Conservation (phyloP, 2,888 invertebrate genomes). For the Pheosia gnoma region DNA sequence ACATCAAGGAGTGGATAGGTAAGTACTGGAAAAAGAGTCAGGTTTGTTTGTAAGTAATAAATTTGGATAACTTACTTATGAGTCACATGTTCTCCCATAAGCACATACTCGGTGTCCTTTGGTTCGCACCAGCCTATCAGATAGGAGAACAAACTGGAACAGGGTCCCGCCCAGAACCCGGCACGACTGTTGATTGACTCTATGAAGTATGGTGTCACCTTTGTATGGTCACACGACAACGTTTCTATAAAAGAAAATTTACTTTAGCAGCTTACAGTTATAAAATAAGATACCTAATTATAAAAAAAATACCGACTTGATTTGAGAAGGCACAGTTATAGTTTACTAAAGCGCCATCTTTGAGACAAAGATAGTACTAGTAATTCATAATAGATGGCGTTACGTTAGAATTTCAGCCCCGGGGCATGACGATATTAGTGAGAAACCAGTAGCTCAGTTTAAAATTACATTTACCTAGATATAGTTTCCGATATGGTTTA, state of each 20-base stretch:
- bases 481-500: background rate
- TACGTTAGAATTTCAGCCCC: no score
- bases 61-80: constrained; percentile 85
- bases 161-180: constrained; percentile 94
- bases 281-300: no score
- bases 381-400: background rate
- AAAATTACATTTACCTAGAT: background rate
- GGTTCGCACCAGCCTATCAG: constrained; percentile 93
- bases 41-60: no score
- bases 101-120: constrained; percentile 89
- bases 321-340: background rate
- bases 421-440: no score
- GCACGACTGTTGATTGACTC: constrained; percentile 91
- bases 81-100: constrained; percentile 94
- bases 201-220: constrained; percentile 95
- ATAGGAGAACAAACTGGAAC: constrained; percentile 92
- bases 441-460: no score
- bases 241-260: constrained; percentile 85
- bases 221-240: constrained; percentile 94
- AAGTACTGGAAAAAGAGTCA: no score
- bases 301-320: no score
- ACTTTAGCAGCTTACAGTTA: no score
- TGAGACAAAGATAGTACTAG: background rate
- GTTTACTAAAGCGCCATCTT: background rate
- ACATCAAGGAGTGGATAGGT: no score